Evolutionary conservation across 2,113 vertebrate species (phyloP), one percentile per base, ranked within the genome.

Genomic region (Erpornis zantholeuca): DNA sequence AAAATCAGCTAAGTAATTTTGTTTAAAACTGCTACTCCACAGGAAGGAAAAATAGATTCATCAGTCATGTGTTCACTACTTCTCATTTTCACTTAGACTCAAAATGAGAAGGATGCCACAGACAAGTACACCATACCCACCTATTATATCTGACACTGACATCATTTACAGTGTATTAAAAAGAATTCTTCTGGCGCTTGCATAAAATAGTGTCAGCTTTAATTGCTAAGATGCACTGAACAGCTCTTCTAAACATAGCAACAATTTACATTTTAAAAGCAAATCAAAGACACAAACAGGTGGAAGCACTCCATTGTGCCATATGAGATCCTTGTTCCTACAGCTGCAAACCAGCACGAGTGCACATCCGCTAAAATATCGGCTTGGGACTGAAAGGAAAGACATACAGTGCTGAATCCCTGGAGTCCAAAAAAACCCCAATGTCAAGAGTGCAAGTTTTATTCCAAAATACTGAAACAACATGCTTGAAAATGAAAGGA

Each of bases 181-280:
- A 53, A 44, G 49, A 92, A 87, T 61, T 54, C 36, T 86, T 94
- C 88, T 93, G 92, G 88, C 76, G 85, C 81, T 89, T 86, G 57
- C 77, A 83, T 71, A 87, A 38, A 60, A 56, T 76, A 31, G n/a
- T 95, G 75, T 96, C 93, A 94, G 56, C 54, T 76, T 87, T 96
- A 95, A 95, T 95, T 94, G 83, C 82, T 49, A 71, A 83, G 60
- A 78, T 38, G 61, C 72, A 81, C 53, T 68, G 36, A 79, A 92
- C 77, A 71, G 79, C 73, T 80, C 90, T 63, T 92, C 86, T 79
- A 95, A 96, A 92, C 59, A 94, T 38, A 94, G 86, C 65, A 81
- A 82, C 50, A 61, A 96, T 94, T 95, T 92, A 71, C 94, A 95
- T 90, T 96, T 91, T 94, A 65, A 85, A 95, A 73, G 76, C 82